These are phyloP conservation scores for Cichlasoma orientale DNA, from an alignment of 2,797 vertebrate genomes.

Conservation along the genomic window DNA sequence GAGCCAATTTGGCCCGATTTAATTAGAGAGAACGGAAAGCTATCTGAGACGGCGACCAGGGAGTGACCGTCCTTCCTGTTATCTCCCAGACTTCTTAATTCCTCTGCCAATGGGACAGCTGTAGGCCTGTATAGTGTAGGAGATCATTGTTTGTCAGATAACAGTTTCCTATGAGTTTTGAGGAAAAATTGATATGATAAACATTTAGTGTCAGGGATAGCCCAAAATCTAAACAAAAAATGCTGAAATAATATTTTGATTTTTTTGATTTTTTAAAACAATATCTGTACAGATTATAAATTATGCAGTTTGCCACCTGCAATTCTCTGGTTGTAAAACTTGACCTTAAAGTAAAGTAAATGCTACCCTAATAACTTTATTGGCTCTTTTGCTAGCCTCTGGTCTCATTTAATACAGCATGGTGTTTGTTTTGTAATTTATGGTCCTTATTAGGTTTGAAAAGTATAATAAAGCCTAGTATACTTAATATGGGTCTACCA, in stretches of 20 bases:
- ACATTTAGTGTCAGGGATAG: background rate
- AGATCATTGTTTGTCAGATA: constrained; percentile 15
- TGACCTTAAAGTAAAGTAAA: background rate
- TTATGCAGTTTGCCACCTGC: background rate
- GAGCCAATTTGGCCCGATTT: constrained; percentile 65
- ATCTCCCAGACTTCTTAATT: constrained; percentile 65
- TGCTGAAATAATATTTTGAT: background rate
- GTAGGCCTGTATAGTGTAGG: constrained; percentile 1
- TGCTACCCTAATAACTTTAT: background rate
- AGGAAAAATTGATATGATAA: constrained; percentile 9
- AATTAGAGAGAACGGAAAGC: constrained; percentile 66
- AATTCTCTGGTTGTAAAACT: no score
- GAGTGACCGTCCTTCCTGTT: constrained; percentile 56
- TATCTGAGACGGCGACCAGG: constrained; percentile 47
- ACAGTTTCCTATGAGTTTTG: background rate
- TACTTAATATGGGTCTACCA: background rate
- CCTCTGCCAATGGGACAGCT: constrained; percentile 46
- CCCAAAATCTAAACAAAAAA: background rate
- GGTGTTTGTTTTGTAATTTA: background rate
- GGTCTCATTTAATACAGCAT: background rate
- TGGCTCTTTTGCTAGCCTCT: background rate
- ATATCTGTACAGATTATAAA: background rate
- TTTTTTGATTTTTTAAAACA: background rate
- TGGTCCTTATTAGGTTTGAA: background rate
- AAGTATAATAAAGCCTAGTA: background rate